These are phyloP conservation scores for Bradypodion pumilum DNA, from an alignment of 2,797 vertebrate species.

Conservation along the genomic window DNA sequence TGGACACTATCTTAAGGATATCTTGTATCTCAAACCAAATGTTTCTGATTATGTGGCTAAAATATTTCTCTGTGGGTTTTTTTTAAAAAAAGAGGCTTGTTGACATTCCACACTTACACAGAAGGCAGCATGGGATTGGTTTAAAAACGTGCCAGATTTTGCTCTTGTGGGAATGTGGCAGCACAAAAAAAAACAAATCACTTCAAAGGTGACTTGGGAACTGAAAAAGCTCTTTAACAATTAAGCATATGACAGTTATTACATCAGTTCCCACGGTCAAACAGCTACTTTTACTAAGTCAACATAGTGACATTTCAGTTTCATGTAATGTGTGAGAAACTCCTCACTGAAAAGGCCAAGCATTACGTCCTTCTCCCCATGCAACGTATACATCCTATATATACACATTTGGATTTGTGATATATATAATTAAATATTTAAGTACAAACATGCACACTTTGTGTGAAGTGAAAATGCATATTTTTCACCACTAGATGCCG, in stretches of 20 bases:
- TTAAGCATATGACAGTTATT: not conserved
- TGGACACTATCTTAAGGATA: slow-evolving; percentile 5
- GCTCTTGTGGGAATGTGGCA: slow-evolving; percentile 35
- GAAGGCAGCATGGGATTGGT: slow-evolving; percentile 42
- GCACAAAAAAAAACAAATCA: slow-evolving; percentile 30
- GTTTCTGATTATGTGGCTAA: slow-evolving; percentile 8
- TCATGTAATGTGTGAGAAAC: slow-evolving; percentile 24
- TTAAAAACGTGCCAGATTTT: slow-evolving; percentile 57
- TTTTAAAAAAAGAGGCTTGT: not conserved
- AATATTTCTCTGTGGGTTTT: slow-evolving; percentile 5
- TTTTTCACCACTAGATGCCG: slow-evolving; percentile 70
- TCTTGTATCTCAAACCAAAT: not conserved
- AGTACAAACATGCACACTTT: slow-evolving; percentile 16
- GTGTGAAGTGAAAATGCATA: slow-evolving; percentile 63
- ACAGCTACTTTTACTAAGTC: not conserved
- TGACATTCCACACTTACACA: slow-evolving; percentile 33
- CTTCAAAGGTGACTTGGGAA: not conserved
- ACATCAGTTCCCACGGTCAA: slow-evolving; percentile 32
- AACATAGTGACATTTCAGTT: slow-evolving; percentile 23
- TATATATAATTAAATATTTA: slow-evolving; percentile 64
- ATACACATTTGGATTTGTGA: slow-evolving; percentile 68
- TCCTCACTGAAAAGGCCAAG: slow-evolving; percentile 7
- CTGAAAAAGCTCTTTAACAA: not conserved
- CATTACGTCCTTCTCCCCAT: slow-evolving; percentile 45
- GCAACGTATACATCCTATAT: slow-evolving; percentile 76